These are phyloP conservation scores for Myiagra hebetior DNA, from an alignment of 2,113 vertebrate genomes.

Conservation along the genomic window DNA sequence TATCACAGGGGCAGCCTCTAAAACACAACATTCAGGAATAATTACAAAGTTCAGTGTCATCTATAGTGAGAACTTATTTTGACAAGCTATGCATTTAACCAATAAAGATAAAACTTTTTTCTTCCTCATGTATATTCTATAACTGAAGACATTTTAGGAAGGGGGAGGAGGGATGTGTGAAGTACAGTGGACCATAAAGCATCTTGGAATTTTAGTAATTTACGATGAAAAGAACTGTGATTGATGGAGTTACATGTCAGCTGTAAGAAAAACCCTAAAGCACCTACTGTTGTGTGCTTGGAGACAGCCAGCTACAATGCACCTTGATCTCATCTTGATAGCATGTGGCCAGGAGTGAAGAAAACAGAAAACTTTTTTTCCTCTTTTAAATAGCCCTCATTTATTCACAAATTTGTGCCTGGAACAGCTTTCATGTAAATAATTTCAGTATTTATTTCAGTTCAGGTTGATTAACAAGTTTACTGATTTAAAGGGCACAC, in stretches of 20 bases:
- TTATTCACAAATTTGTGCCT: conserved; percentile 11
- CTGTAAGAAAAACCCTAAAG: conserved; percentile 3
- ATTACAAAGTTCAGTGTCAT: conserved; percentile 19
- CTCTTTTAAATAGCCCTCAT: background rate
- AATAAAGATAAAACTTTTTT: conserved; percentile 11
- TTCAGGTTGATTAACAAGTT: conserved; percentile 30
- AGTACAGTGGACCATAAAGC: conserved; percentile 18
- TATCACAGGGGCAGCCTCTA: background rate
- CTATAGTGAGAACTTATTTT: conserved; percentile 25
- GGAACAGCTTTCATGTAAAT: conserved; percentile 24
- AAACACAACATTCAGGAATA: background rate
- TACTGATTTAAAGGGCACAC: background rate
- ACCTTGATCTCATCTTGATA: conserved; percentile 50
- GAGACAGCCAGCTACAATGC: conserved; percentile 14
- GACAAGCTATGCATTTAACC: conserved; percentile 26
- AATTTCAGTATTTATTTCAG: conserved; percentile 25
- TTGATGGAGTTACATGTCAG: conserved; percentile 34
- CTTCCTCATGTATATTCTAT: background rate
- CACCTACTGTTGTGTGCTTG: conserved; percentile 23
- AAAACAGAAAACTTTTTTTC: background rate
- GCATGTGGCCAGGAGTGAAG: background rate
- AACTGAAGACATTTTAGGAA: conserved; percentile 1
- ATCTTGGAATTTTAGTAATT: conserved; percentile 23
- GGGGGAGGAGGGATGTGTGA: background rate
- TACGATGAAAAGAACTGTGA: conserved; percentile 41